These are phyloP conservation scores for Notiomystis cincta DNA, from an alignment of 2,113 vertebrate species.

Conservation along the genomic window DNA sequence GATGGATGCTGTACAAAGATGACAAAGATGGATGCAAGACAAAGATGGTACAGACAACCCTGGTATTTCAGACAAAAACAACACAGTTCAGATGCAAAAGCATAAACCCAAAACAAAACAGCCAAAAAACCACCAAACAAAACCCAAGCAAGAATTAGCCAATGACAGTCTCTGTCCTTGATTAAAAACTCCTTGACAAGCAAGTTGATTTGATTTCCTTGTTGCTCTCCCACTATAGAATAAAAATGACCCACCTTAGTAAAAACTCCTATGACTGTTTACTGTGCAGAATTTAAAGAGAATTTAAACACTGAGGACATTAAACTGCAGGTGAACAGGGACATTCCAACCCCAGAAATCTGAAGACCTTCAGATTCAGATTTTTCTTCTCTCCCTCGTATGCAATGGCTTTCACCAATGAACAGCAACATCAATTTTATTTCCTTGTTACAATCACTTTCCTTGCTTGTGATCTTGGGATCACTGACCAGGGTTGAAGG, in stretches of 20 bases:
- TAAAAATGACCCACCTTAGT: not conserved
- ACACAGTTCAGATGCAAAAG: not conserved
- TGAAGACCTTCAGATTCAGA: not conserved
- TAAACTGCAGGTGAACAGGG: not conserved
- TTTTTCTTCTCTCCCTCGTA: not conserved
- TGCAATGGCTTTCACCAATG: not conserved
- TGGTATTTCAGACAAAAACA: not conserved
- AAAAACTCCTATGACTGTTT: not conserved
- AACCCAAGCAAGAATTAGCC: not conserved
- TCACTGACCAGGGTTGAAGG: not conserved
- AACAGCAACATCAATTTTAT: not conserved
- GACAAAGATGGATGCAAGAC: not conserved
- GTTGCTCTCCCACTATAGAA: not conserved
- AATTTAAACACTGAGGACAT: not conserved
- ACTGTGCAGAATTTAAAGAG: not conserved
- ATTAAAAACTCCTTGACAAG: not conserved
- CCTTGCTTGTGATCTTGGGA: not conserved
- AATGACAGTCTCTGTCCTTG: not conserved
- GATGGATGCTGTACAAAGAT: not conserved
- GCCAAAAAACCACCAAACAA: not conserved
- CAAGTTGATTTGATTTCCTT: not conserved
- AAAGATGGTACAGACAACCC: not conserved
- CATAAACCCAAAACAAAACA: not conserved
- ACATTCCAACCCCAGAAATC: not conserved
- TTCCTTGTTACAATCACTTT: accelerated